A percentile compares a stretch with the other conserved stretches of the same genome.
Conservation (phyloP, 2,888 invertebrate species). For the Alsophila aescularia region DNA sequence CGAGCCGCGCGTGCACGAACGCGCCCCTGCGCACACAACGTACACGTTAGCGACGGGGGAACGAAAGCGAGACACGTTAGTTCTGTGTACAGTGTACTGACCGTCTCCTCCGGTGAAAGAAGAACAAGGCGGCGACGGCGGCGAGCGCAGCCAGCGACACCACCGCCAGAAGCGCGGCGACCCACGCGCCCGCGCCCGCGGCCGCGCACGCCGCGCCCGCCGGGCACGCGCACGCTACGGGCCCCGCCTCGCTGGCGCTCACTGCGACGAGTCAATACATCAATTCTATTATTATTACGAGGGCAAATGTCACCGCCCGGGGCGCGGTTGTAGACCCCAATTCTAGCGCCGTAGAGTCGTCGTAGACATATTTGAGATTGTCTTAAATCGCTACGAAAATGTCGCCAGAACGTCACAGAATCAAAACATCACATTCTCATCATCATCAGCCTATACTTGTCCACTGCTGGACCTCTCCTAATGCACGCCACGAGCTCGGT, state of each 20-base stretch:
- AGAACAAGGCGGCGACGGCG: conserved; percentile 54
- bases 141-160: conserved; percentile 56
- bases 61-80: background rate
- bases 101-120: conserved; percentile 66
- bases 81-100: conserved; percentile 39
- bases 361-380: no score
- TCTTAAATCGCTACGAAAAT: no score
- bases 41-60: background rate
- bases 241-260: conserved; percentile 60
- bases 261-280: conserved; percentile 42
- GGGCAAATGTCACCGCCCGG: no score
- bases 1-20: conserved; percentile 91
- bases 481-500: no score
- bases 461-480: no score
- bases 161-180: conserved; percentile 53
- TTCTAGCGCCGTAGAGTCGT: no score
- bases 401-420: no score
- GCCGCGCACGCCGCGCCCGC: conserved; percentile 61
- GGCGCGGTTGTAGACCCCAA: no score
- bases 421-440: no score
- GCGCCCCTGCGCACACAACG: conserved; percentile 78
- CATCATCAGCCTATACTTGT: no score
- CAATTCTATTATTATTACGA: background rate
- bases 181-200: conserved; percentile 52
- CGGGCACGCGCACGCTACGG: conserved; percentile 66